phyloP scores from a whole-genome alignment of 2,888 invertebrate species.

The Quadriops clusia region DNA sequence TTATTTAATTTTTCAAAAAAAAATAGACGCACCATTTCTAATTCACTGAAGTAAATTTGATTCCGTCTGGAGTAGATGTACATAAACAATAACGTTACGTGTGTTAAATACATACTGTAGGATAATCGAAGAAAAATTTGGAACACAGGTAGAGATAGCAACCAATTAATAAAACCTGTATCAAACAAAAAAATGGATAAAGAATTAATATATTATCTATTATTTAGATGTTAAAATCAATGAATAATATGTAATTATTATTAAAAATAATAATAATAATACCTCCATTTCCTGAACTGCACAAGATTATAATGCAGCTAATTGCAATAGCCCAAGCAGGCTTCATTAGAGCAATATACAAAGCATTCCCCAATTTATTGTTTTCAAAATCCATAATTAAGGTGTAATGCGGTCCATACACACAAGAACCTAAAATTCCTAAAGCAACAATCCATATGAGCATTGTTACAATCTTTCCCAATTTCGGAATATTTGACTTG shows the following conservation, averaged over 20 bases:
- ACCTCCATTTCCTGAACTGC: slow-evolving; percentile 41
- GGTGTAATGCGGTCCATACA: slow-evolving; percentile 22
- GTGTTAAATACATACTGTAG: slow-evolving; percentile 13
- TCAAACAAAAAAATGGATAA: background rate
- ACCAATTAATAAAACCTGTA: slow-evolving; percentile 12
- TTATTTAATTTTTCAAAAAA: too few relatives aligned
- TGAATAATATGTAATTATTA: too few relatives aligned
- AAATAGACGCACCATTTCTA: background rate
- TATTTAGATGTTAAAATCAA: too few relatives aligned
- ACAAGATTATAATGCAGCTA: slow-evolving; percentile 40
- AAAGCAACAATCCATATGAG: slow-evolving; percentile 20
- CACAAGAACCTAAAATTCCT: slow-evolving; percentile 17
- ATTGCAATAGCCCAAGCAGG: slow-evolving; percentile 38
- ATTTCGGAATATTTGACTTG: background rate
- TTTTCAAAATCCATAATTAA: slow-evolving; percentile 19
- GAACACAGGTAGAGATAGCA: slow-evolving; percentile 14
- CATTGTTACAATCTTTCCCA: background rate
- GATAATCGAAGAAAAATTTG: slow-evolving; percentile 12
- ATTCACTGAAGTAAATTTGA: background rate
- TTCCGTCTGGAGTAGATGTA: slow-evolving; percentile 2
- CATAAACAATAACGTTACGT: slow-evolving; percentile 8
- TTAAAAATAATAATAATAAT: too few relatives aligned
- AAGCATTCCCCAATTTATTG: slow-evolving; percentile 20
- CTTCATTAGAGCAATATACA: slow-evolving; percentile 32
- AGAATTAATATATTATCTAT: background rate